A percentile compares a stretch with the other conserved stretches of the same genome.
Evolutionary conservation across 2,113 vertebrate genomes (phyloP).

Genomic region (human): GRCh38 chr2:198796001-198796500

Average conservation of each 20-base stretch:
- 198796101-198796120: background rate
- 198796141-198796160: background rate
- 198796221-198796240: background rate
- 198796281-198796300: background rate
- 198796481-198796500: background rate
- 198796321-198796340: background rate
- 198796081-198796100: background rate
- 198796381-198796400: background rate
- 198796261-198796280: background rate
- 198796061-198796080: background rate
- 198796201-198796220: background rate
- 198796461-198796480: background rate
- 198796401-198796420: background rate
- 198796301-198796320: background rate
- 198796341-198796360: background rate
- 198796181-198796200: conserved; percentile 5
- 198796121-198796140: background rate
- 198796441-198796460: background rate
- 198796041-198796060: conserved; percentile 5
- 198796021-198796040: conserved; percentile 9
- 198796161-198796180: background rate
- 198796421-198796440: background rate
- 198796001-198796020: background rate
- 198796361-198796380: background rate
- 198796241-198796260: background rate